Evolutionary conservation across 2,113 vertebrate species (phyloP), one percentile per base, ranked within the genome.

Genomic region (Alethe diademata): DNA sequence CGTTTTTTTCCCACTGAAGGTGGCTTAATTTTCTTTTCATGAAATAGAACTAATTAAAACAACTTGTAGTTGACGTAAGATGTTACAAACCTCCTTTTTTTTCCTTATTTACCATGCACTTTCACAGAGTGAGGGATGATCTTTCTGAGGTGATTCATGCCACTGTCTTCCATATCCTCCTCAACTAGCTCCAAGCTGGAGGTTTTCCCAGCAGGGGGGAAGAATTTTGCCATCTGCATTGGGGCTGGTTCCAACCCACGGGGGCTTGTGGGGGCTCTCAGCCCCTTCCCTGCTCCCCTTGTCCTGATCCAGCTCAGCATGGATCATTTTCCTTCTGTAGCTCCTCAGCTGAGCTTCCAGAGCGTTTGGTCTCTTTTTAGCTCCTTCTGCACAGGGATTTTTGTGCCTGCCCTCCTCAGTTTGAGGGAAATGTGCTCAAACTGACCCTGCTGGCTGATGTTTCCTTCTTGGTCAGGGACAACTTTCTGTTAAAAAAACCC

Each of bases 71-170:
- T 88, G 92, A 85, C 2, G 36, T 74, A 89, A 70, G 8, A 16
- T 85, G 65, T 69, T 86, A 62, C 45, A 80, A 78, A 40, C 12
- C 0, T 8, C 19, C 8, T 35, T 58, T 66, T 26, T 29, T n/a
- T 23, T 4, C 35, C 81, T 48, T 81, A 26, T 86, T 74, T 92
- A 71, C 73, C 89, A 78, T 91, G 76, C 25, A 18, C 61, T 92
- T 69, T 17, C 14, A 5, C 76, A 15, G 15, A 42, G 60, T 18
- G 81, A 88, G 70, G 91, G 70, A 23, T 86, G 80, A 92, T 95
- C 80, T 92, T 86, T 60, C 42, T 42, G 22, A 62, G 72, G 75
- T 94, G 94, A 94, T 95, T 95, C 84, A 93, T 88, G 56, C 38
- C 47, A 40, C 54, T 91, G 51, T 91, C 93, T 92, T 72, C 78